Evolutionary conservation across 2,113 vertebrate genomes (phyloP).

Genomic region (Bungarus multicinctus): DNA sequence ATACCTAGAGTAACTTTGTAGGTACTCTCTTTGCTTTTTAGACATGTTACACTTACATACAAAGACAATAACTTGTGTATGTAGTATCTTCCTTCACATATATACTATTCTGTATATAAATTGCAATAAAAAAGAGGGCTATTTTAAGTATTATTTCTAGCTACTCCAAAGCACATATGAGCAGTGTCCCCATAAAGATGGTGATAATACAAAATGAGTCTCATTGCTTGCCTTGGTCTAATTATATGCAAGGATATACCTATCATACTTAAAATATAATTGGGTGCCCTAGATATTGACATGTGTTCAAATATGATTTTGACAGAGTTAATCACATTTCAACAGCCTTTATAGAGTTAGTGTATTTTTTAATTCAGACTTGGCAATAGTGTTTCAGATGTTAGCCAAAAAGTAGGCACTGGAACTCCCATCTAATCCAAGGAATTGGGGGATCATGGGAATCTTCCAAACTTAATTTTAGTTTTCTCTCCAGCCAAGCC

Average conservation of each 20-base stretch:
- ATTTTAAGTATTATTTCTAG: not conserved
- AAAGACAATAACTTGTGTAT: not conserved
- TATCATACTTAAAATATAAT: not conserved
- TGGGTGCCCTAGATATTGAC: not conserved
- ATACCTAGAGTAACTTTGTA: not conserved
- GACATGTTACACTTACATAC: not conserved
- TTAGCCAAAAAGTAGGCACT: not conserved
- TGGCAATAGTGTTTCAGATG: not conserved
- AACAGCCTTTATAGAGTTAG: not conserved
- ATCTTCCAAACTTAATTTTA: not conserved
- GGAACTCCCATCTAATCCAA: not conserved
- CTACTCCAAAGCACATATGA: not conserved
- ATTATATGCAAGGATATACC: not conserved
- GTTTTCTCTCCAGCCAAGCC: conserved; percentile 1
- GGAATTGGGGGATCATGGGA: conserved; percentile 4
- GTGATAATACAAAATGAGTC: not conserved
- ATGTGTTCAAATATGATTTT: not conserved
- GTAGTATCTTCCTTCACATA: not conserved
- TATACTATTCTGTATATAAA: not conserved
- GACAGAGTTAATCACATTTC: not conserved
- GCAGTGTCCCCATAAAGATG: not conserved
- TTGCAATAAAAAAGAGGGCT: not conserved
- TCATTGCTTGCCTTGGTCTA: not conserved
- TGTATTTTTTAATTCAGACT: not conserved
- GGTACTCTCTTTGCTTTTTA: not conserved